Conservation (phyloP, 1,140 invertebrate genomes). For the Aphelenchoides avenae region DNA sequence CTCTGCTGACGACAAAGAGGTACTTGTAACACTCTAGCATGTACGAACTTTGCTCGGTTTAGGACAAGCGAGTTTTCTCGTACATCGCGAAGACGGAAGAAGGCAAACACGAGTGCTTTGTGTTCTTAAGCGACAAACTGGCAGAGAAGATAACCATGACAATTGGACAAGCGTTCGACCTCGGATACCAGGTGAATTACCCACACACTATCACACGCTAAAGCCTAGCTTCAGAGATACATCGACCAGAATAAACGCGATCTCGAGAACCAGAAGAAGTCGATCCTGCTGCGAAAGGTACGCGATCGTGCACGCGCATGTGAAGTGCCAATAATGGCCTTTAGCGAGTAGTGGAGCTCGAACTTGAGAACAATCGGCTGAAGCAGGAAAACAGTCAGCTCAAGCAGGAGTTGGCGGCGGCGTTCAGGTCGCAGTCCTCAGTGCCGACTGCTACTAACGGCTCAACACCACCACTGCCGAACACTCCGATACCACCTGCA, state of each 20-base stretch:
- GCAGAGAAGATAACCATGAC: conserved; percentile 53
- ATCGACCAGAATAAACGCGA: conserved; percentile 37
- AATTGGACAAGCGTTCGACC: conserved; percentile 54
- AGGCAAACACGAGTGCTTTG: conserved; percentile 43
- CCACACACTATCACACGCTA: too few relatives aligned
- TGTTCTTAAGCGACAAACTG: conserved; percentile 55
- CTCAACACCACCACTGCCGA: conserved; percentile 28
- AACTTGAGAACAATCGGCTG: conserved; percentile 33
- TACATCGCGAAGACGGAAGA: conserved; percentile 48
- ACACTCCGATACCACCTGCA: conserved; percentile 39
- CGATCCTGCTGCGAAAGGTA: conserved; percentile 42
- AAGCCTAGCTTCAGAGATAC: conserved; percentile 33
- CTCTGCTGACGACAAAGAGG: conserved; percentile 54
- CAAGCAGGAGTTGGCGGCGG: conserved; percentile 1
- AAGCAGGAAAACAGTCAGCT: conserved; percentile 26
- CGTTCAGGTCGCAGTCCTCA: neutral
- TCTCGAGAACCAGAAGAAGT: conserved; percentile 39
- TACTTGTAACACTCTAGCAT: conserved; percentile 1
- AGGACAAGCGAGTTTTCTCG: conserved; percentile 53
- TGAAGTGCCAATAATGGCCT: too few relatives aligned
- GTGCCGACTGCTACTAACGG: neutral
- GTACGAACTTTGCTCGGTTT: conserved; percentile 1
- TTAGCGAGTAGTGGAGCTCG: too few relatives aligned
- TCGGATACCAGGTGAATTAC: conserved; percentile 41
- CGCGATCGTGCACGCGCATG: too few relatives aligned